Evolutionary conservation across 2,113 vertebrate genomes (phyloP), one percentile per base, ranked within the genome.

Genomic region (Clarias magur): DNA sequence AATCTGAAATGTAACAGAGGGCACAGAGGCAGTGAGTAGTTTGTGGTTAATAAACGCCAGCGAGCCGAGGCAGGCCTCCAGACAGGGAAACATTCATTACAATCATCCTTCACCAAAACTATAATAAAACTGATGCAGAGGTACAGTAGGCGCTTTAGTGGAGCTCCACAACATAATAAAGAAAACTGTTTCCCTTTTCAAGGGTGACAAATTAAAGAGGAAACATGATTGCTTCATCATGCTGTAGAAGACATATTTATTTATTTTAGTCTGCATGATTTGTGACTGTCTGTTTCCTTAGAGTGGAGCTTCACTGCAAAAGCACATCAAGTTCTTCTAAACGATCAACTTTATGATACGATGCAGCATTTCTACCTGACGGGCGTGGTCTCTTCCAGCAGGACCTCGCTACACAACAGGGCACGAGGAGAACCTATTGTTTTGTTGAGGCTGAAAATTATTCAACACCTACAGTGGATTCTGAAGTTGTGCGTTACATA

Each of bases 161-260:
- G 25, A 54, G 60, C 25, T 30, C 48, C 25, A 34, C 21, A 56
- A 63, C 84, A 88, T 87, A 38, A 85, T 73, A 38, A 21, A 80
- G 15, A 16, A 38, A 23, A 63, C 76, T 54, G 68, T 80, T 68
- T 11, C 48, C 25, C 16, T 38, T 38, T 72, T 11, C 8, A 73
- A 53, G 72, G 9, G 8, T 83, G 42, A 53, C 13, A 62, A 42
- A 68, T 42, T 53, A 27, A 53, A 54, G 11, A 34, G 23, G 17
- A 82, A 63, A 42, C 42, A 76, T 8, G 48, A 6, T 53, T 54
- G 75, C 48, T 54, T 5, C 21, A 42, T 48, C 25, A 53, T 53
- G 1, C 10, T 75, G 72, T 73, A 48, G 21, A 0, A 1, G 21
- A 10, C 3, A 53, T 75, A 34, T 34, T 23, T 2, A 1, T 25